phyloP scores from a whole-genome alignment of 2,888 invertebrate species.

The Cistogaster globosa region DNA sequence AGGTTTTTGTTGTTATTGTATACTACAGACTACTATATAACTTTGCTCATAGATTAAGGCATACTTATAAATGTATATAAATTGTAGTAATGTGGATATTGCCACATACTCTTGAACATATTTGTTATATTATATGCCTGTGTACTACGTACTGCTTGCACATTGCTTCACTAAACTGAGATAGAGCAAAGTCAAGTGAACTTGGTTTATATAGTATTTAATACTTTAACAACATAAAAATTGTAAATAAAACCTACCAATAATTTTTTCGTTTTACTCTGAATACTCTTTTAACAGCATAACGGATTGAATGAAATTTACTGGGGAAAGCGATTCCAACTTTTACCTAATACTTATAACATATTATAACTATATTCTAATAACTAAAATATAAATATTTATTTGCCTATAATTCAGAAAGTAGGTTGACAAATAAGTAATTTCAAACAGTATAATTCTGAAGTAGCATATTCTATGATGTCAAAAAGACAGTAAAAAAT shows the following conservation, averaged over 20 bases:
- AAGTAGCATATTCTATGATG: too few species aligned
- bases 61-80: background rate
- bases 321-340: too few species aligned
- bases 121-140: slow-evolving; percentile 26
- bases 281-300: background rate
- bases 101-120: background rate
- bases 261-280: background rate
- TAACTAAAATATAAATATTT: too few species aligned
- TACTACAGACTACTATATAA: background rate
- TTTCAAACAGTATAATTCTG: too few species aligned
- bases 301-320: background rate
- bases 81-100: background rate
- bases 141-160: slow-evolving; percentile 7
- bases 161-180: background rate
- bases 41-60: background rate
- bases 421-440: too few species aligned
- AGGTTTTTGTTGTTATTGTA: slow-evolving; percentile 60
- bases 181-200: slow-evolving; percentile 13
- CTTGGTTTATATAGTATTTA: slow-evolving; percentile 51
- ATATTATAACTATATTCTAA: too few species aligned
- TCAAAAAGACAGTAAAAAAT: too few species aligned
- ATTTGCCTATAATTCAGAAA: too few species aligned
- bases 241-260: slow-evolving; percentile 7
- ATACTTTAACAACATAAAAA: slow-evolving; percentile 56
- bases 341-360: too few species aligned